phyloP scores from a whole-genome alignment of 2,888 invertebrate genomes.

The Lasius fuliginosus region DNA sequence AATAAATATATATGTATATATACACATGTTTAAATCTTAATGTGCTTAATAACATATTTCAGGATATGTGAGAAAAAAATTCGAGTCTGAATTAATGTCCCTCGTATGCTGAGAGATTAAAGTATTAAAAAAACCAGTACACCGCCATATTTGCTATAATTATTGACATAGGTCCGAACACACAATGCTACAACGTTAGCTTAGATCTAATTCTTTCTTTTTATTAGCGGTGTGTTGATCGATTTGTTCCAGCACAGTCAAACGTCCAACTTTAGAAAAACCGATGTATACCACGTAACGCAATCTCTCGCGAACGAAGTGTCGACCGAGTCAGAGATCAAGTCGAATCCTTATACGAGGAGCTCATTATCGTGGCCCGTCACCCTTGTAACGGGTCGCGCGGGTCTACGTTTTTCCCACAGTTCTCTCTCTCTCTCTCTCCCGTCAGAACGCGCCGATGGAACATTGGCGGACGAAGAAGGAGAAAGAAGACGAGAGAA shows the following conservation, averaged over 20 bases:
- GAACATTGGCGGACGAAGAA: constrained; percentile 42
- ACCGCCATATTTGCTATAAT: background rate
- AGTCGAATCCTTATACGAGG: constrained; percentile 43
- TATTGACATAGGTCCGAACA: background rate
- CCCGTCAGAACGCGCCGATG: constrained; percentile 47
- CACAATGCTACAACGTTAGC: background rate
- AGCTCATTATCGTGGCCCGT: constrained; percentile 55
- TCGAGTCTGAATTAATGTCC: background rate
- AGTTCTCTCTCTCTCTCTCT: constrained; percentile 50
- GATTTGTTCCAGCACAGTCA: background rate
- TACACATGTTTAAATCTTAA: background rate
- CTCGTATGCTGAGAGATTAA: background rate
- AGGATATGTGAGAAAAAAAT: background rate
- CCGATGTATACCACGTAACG: background rate
- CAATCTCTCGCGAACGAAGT: constrained; percentile 24
- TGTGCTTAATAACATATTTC: background rate
- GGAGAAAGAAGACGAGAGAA: constrained; percentile 40
- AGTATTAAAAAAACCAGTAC: background rate
- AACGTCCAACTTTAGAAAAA: background rate
- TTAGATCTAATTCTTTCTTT: background rate
- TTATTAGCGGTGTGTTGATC: background rate
- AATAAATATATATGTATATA: background rate
- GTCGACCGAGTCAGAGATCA: constrained; percentile 41
- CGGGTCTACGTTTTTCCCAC: constrained; percentile 69
- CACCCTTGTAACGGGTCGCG: constrained; percentile 55